Percentiles rank a stretch among this genome's conserved stretches.
Conservation (phyloP, 2,888 invertebrate species). For the Lydus trimaculatus region DNA sequence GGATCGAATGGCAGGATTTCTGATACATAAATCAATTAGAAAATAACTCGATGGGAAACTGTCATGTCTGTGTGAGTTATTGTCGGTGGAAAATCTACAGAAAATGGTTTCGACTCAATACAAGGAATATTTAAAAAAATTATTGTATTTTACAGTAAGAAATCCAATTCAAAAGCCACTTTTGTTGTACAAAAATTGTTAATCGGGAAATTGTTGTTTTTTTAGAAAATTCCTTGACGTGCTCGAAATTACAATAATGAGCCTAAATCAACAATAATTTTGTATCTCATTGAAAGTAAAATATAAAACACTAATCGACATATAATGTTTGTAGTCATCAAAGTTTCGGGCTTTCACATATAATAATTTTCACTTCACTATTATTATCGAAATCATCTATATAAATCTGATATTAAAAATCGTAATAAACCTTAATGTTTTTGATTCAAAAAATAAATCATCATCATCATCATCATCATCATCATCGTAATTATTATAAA, state of each 20-base stretch:
- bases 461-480: neutral
- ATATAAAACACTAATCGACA: conserved; percentile 3
- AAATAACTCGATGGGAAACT: no score
- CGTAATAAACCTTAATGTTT: neutral
- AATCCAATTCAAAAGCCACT: no score
- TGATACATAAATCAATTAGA: no score
- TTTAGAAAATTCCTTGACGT: neutral
- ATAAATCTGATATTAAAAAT: conserved; percentile 6
- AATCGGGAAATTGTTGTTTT: no score
- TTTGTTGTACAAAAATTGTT: no score
- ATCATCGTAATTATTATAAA: neutral
- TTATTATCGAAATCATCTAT: neutral
- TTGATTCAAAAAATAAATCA: neutral
- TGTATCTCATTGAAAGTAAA: neutral
- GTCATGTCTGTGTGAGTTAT: no score
- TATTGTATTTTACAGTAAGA: no score
- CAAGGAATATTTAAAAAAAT: no score
- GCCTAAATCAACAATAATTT: neutral
- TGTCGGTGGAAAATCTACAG: no score
- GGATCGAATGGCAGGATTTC: no score
- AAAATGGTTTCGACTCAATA: no score
- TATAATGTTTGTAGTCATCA: neutral
- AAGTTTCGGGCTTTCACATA: neutral
- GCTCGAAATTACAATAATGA: neutral
- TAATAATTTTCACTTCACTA: conserved; percentile 4